A percentile compares a stretch with the other conserved stretches of the same genome.
These are phyloP conservation scores for Coleophora deauratella DNA, from an alignment of 2,888 invertebrate species.

Conservation along the genomic window DNA sequence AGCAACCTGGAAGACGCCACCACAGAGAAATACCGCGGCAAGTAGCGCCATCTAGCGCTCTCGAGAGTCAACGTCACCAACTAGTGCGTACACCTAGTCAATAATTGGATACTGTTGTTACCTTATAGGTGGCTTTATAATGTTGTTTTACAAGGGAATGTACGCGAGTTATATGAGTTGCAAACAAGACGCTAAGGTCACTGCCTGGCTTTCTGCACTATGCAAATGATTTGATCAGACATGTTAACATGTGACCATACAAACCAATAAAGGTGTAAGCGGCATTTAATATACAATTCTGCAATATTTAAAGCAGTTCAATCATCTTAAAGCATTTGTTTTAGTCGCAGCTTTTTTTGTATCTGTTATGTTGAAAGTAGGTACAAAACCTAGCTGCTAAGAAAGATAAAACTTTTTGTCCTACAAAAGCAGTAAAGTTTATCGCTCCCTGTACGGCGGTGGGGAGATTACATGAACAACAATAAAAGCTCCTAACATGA, in stretches of 20 bases:
- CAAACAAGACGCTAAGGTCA: too few relatives aligned
- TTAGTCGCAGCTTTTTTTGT: too few relatives aligned
- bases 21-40: slow-evolving; percentile 62
- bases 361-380: background rate
- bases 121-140: too few relatives aligned
- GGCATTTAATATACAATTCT: too few relatives aligned
- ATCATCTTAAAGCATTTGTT: too few relatives aligned
- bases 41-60: slow-evolving; percentile 27
- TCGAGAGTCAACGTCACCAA: slow-evolving; percentile 12
- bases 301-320: too few relatives aligned
- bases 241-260: background rate
- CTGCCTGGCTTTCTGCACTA: background rate
- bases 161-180: too few relatives aligned
- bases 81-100: slow-evolving; percentile 48
- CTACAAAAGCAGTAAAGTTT: slow-evolving; percentile 8
- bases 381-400: too few relatives aligned
- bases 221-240: background rate
- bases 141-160: too few relatives aligned
- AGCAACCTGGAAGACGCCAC: slow-evolving; percentile 83
- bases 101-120: slow-evolving; percentile 9
- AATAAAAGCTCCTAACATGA: slow-evolving; percentile 9
- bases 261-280: too few relatives aligned
- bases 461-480: slow-evolving; percentile 9
- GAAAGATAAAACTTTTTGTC: background rate
- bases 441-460: slow-evolving; percentile 2